Evolutionary conservation across 2,888 invertebrate genomes (phyloP).

Genomic region (Orchestes rusci): DNA sequence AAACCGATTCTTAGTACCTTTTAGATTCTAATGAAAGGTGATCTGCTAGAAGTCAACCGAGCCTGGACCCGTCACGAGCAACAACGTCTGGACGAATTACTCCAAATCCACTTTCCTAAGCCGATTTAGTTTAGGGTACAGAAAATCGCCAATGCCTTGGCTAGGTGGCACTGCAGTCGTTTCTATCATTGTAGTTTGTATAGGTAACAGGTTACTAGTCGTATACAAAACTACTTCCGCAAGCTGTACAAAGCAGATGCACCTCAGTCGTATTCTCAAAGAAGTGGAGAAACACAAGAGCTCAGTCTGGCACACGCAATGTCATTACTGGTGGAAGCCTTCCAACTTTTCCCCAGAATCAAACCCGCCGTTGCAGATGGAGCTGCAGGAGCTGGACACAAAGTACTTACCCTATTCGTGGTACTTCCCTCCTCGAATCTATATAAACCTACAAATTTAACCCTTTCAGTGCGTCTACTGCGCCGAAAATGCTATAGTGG

Average conservation of each 20-base stretch:
- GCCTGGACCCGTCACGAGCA: conserved; percentile 88
- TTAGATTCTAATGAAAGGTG: too few relatives aligned
- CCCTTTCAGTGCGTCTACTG: conserved; percentile 66
- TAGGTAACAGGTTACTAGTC: conserved; percentile 70
- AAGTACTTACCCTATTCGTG: conserved; percentile 17
- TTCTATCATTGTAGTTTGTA: neutral
- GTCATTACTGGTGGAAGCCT: conserved; percentile 51
- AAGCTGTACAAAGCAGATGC: conserved; percentile 80
- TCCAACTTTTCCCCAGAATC: conserved; percentile 82
- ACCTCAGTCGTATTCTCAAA: conserved; percentile 72
- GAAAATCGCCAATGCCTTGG: conserved; percentile 80
- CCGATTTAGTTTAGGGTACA: conserved; percentile 71
- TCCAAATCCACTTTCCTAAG: conserved; percentile 80
- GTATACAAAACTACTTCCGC: conserved; percentile 87
- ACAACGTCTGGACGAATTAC: conserved; percentile 72
- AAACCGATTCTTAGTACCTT: too few relatives aligned
- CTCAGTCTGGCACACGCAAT: conserved; percentile 42
- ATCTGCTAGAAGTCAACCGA: too few relatives aligned
- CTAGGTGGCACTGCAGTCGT: conserved; percentile 35
- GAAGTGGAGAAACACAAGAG: conserved; percentile 38
- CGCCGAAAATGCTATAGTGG: conserved; percentile 54
- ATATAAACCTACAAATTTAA: too few relatives aligned
- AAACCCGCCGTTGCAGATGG: conserved; percentile 71
- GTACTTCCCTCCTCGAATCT: too few relatives aligned
- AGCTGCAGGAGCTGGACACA: conserved; percentile 40